Base-by-base conservation (phyloP, 2,888 invertebrate genomes). In the Autographa gamma region DNA sequence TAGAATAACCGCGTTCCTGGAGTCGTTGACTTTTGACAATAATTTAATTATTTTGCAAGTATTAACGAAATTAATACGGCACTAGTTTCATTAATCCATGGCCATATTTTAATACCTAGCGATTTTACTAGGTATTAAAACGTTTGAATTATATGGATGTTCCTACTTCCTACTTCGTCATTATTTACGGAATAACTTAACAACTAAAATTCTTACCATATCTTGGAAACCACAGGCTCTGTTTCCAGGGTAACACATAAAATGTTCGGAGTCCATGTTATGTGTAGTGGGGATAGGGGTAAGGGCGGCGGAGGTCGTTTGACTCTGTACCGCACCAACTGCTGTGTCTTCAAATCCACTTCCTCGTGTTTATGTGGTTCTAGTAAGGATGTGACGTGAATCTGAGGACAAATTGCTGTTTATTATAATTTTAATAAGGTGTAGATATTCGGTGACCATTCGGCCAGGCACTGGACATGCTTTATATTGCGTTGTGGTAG, bases 241-340 rank as follows among this genome's bases (percentile, higher is more conserved):
- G 85, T 75, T 14, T 82, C 69, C 11, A 92, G 71, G 34, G 79
- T 79, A 67, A 91, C 86, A 66, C 63, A 69, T 52, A 92, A 70
- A 0, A 59, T 69, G 43, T 81, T 77, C 8, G 92, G 92, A 60
- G 72, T 75, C 85, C 89, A 91, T 14, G 82, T 73, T 25, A 92
- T 72, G 9, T 73, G 60, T 60, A 92, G 59, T 25, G 89, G 86
- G 66, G 80, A 83, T 25, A 73, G 80, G 13, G 91, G 88, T 43
- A 74, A 25, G 3, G 85, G 86, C 25, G 19, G 34, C 5, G 66
- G 58, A n/a, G 68, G 64, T 9, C 59, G 66, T 61, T 74, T 56
- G 3, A n/a, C 14, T 14, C 60, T 65, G 8, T 38, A 71, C n/a
- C 43, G 34, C 9, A 80, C 67, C 19, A 76, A 25, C 19, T 67